phyloP scores from a whole-genome alignment of 2,113 vertebrate genomes.

The Python bivittatus region DNA sequence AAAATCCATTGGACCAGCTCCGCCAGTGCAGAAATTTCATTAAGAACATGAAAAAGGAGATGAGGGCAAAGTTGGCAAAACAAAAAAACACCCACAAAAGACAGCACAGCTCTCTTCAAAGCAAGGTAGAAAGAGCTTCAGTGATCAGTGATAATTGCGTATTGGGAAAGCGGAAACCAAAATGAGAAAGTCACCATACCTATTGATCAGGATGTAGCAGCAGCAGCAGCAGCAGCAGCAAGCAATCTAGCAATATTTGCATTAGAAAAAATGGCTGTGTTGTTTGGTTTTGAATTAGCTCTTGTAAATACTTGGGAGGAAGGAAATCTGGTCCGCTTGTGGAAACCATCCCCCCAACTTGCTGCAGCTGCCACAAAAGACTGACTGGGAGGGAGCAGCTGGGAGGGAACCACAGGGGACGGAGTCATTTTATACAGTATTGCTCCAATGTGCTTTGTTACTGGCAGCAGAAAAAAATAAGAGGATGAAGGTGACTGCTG shows the following conservation, averaged over 20 bases:
- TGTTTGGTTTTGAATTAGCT: not conserved
- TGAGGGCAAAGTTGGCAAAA: not conserved
- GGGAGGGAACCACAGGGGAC: not conserved
- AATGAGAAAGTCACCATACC: not conserved
- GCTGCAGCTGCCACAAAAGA: conserved; percentile 16
- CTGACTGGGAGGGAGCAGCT: not conserved
- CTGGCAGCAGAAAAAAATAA: not conserved
- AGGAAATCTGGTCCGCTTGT: not conserved
- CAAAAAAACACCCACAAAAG: not conserved
- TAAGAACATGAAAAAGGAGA: not conserved
- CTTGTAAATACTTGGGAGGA: not conserved
- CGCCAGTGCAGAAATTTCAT: not conserved
- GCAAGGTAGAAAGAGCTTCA: not conserved
- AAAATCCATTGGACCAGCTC: not conserved
- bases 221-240: not conserved
- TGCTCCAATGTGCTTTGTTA: not conserved
- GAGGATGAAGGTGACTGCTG: not conserved
- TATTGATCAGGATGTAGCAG: not conserved
- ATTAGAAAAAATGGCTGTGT: not conserved
- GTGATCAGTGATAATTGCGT: not conserved
- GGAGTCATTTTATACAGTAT: not conserved
- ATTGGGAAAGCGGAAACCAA: not conserved
- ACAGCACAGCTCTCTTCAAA: not conserved
- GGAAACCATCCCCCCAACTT: not conserved
- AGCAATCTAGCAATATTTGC: not conserved